Conservation (phyloP, 2,888 invertebrate species). For the Xestia ashworthii region DNA sequence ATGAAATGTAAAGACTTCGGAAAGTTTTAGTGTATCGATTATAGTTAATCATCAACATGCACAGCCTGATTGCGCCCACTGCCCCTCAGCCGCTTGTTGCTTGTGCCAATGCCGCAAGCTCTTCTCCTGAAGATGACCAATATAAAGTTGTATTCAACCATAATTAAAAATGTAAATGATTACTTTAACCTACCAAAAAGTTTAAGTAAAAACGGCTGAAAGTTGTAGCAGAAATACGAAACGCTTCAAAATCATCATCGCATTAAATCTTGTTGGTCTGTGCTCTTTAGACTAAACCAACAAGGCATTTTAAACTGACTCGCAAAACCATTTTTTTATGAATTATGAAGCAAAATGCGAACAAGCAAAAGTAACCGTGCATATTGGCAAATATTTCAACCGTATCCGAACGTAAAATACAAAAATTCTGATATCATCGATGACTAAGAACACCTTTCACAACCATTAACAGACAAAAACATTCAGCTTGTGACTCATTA, state of each 20-base stretch:
- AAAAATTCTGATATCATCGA: constrained; percentile 48
- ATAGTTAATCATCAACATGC: neutral
- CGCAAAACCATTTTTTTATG: neutral
- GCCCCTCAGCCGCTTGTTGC: neutral
- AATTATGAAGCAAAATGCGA: neutral
- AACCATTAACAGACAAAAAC: constrained; percentile 10
- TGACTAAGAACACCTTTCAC: constrained; percentile 45
- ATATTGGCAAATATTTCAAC: neutral
- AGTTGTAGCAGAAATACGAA: too few relatives aligned
- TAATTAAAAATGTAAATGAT: too few relatives aligned
- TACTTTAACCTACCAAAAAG: too few relatives aligned
- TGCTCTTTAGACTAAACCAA: neutral
- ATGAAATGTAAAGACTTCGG: neutral
- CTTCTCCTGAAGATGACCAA: neutral
- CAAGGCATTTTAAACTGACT: neutral
- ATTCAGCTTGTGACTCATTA: constrained; percentile 33
- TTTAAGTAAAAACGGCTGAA: too few relatives aligned
- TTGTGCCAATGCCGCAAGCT: neutral
- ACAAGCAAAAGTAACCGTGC: neutral
- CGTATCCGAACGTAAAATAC: constrained; percentile 2
- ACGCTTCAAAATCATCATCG: too few relatives aligned
- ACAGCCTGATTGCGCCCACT: too few relatives aligned
- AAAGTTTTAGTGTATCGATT: neutral
- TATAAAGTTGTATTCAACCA: too few relatives aligned
- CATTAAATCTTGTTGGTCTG: too few relatives aligned